Evolutionary conservation across 2,797 vertebrate genomes (phyloP).

Genomic region (Erpetoichthys calabaricus): DNA sequence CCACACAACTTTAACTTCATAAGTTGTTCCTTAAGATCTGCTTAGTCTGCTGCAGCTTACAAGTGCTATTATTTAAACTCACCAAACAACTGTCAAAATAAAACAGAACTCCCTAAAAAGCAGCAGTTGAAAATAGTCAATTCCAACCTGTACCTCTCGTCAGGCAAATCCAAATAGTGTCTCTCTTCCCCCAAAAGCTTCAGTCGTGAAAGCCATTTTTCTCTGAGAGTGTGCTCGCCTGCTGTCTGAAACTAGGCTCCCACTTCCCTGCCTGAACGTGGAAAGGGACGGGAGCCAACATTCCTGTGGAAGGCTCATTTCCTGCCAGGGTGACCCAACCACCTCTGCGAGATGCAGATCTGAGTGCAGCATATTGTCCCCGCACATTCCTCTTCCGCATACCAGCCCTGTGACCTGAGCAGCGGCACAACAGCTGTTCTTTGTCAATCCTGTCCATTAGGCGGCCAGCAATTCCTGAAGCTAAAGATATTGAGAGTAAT

Average conservation of each 20-base stretch:
- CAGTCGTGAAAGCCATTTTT: constrained; percentile 25
- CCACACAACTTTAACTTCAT: no score
- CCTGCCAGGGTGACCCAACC: constrained; percentile 31
- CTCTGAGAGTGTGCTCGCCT: constrained; percentile 15
- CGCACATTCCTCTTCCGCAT: constrained; percentile 25
- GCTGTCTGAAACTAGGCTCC: constrained; percentile 18
- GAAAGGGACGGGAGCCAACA: constrained; percentile 29
- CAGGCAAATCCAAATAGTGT: background rate
- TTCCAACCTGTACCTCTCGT: no score
- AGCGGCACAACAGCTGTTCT: constrained; percentile 23
- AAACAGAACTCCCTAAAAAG: no score
- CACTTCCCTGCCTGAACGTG: constrained; percentile 22
- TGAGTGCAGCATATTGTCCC: constrained; percentile 9
- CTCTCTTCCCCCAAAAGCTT: constrained; percentile 12
- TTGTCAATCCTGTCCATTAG: constrained; percentile 26
- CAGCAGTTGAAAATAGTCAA: no score
- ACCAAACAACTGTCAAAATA: no score
- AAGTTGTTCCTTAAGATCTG: no score
- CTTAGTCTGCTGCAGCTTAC: no score
- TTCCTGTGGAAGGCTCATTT: constrained; percentile 45
- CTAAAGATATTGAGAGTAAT: constrained; percentile 18
- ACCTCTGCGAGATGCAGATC: constrained; percentile 19
- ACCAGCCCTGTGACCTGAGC: constrained; percentile 26
- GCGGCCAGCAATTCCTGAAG: constrained; percentile 17
- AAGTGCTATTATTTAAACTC: no score